These are phyloP conservation scores for Antitype chi DNA, from an alignment of 2,888 invertebrate genomes.

Conservation along the genomic window DNA sequence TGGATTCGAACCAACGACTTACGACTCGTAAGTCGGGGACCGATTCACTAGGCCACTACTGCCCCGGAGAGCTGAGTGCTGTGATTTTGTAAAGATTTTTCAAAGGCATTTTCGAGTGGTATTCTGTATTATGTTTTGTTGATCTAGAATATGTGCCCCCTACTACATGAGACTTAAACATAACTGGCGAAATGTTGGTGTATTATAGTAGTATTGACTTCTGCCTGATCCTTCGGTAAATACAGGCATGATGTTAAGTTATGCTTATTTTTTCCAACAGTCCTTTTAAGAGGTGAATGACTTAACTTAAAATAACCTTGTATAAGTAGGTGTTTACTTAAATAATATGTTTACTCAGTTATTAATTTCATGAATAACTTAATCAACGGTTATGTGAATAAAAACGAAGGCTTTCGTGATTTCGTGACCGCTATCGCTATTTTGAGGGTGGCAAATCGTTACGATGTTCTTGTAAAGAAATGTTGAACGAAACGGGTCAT, in stretches of 20 bases:
- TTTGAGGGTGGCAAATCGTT: conserved; percentile 36
- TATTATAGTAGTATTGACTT: background rate
- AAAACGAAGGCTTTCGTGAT: background rate
- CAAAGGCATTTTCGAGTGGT: background rate
- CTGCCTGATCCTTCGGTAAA: background rate
- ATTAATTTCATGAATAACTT: conserved; percentile 42
- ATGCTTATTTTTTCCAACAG: background rate
- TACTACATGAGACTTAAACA: too few relatives aligned
- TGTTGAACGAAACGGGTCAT: conserved; percentile 15
- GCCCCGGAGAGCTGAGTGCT: too few relatives aligned
- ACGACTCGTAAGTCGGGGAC: too few relatives aligned
- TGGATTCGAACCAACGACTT: too few relatives aligned
- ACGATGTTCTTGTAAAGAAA: conserved; percentile 31
- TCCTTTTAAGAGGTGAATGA: conserved; percentile 27
- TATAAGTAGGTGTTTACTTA: conserved; percentile 10
- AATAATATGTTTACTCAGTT: conserved; percentile 19
- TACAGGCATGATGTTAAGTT: background rate
- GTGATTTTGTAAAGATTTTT: background rate
- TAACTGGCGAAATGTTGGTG: background rate
- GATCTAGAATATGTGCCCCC: too few relatives aligned
- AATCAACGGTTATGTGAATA: conserved; percentile 28
- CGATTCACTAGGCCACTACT: too few relatives aligned
- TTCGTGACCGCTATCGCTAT: conserved; percentile 27
- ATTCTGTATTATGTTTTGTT: accelerated
- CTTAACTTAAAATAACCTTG: conserved; percentile 22